Evolutionary conservation across 92 coral and sea anemone species (phyloP).

Genomic region (Umimayanthus kanabou): DNA sequence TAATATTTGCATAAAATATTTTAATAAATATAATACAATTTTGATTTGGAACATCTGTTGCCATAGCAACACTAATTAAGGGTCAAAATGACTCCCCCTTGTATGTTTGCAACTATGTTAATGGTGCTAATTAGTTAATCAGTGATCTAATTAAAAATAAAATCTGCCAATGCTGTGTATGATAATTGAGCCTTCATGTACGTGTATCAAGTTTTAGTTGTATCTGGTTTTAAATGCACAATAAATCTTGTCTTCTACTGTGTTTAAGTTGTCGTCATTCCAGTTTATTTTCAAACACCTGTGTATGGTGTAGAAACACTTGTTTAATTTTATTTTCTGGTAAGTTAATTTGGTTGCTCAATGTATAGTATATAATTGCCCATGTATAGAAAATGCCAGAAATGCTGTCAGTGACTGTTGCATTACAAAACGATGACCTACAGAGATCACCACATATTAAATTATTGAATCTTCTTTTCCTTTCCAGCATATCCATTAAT

Average conservation of each 20-base stretch:
- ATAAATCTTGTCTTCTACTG: not conserved
- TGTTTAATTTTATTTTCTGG: no score
- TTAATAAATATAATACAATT: no score
- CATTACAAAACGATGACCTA: not conserved
- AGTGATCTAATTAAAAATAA: no score
- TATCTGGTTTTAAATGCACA: not conserved
- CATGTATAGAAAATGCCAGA: not conserved
- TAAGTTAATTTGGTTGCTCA: no score
- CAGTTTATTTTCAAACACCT: not conserved
- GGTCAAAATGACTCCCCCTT: not conserved
- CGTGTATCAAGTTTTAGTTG: no score
- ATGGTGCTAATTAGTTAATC: no score
- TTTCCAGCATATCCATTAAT: slow-evolving; percentile 43
- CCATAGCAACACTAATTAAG: not conserved
- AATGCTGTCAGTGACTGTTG: not conserved
- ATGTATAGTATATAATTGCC: not conserved
- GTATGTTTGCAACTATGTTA: no score
- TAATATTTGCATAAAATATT: no score
- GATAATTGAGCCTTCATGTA: not conserved
- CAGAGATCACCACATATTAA: not conserved
- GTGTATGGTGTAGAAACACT: not conserved
- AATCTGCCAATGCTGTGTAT: not conserved
- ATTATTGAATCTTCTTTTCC: slow-evolving; percentile 23
- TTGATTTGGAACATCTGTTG: not conserved
- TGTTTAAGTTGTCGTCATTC: not conserved